Evolutionary conservation across 2,888 invertebrate species (phyloP).

Genomic region (Drosophila algonquin): DNA sequence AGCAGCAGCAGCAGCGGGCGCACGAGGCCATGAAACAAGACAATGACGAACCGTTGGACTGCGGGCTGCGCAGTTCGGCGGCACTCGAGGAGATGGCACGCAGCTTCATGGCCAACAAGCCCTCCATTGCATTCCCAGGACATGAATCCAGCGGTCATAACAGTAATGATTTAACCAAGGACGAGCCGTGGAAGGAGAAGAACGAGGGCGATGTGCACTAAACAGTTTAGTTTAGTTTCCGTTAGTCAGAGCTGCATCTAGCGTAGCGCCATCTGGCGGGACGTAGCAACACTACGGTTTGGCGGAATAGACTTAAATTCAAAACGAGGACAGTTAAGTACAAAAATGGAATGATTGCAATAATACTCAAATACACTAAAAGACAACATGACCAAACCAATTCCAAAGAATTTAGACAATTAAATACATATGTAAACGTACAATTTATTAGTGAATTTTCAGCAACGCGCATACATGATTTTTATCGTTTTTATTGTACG

Average conservation of each 20-base stretch:
- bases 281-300: constrained; percentile 10
- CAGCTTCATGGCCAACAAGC: constrained; percentile 54
- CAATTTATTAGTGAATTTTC: constrained; percentile 69
- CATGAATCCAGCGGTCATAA: constrained; percentile 38
- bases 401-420: constrained; percentile 77
- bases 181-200: constrained; percentile 61
- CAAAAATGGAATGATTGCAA: constrained; percentile 66
- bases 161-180: constrained; percentile 48
- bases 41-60: constrained; percentile 74
- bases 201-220: constrained; percentile 57
- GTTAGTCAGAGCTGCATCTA: constrained; percentile 46
- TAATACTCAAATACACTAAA: constrained; percentile 69
- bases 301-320: constrained; percentile 40
- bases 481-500: constrained; percentile 56
- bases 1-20: constrained; percentile 52
- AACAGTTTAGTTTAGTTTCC: neutral
- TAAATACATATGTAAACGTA: constrained; percentile 33
- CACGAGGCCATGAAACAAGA: constrained; percentile 56
- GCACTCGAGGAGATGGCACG: constrained; percentile 65
- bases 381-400: constrained; percentile 64
- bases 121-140: constrained; percentile 29
- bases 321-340: constrained; percentile 61
- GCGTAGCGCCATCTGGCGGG: constrained; percentile 18
- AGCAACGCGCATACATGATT: constrained; percentile 42
- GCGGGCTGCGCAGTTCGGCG: constrained; percentile 66